Evolutionary conservation across 1,140 invertebrate genomes (phyloP), one percentile per base, ranked within the genome.

Genomic region (Drosophila seguyi): DNA sequence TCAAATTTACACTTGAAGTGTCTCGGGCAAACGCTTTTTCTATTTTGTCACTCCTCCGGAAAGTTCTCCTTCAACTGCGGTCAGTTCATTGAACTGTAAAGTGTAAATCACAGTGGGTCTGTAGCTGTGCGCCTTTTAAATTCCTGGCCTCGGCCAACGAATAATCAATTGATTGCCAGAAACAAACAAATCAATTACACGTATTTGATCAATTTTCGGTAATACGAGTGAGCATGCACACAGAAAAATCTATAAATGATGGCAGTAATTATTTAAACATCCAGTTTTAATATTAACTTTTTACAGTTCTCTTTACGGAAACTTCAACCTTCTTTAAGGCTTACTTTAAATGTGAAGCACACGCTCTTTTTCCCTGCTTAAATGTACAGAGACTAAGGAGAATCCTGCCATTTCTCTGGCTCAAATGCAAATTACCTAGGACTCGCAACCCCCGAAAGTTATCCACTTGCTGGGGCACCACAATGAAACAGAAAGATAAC

Each of bases 1-100:
- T 86, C 79, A 87, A 86, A 79, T 83, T 86, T 83, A 88, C 84
- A 86, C 84, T 86, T 68, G 59, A 83, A 79, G 75, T 79, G 83
- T 87, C 83, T 75, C 62, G 20, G 61, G 69, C 77, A 61, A 80
- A 65, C 61, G 69, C 60, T 75, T 72, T 66, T 67, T 48, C 56
- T 47, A 38, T 75, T 58, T 38, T 48, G 45, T 48, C 25, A 27
- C 53, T 42, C 36, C 56, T 38, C 38, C 38, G 56, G 29, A 57
- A 25, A 13, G n/a, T 27, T 11, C 20, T 27, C 50, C 25, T 16
- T 45, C 22, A 29, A 65, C 34, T 59, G 61, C 42, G 60, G 47
- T 52, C 72, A 72, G 73, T 62, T 79, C 66, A 66, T 48, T 72
- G 63, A 67, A 79, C 75, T 71, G 83, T 60, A 41, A 87, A 82